Conservation (phyloP, 2,113 vertebrate species). For the Microtus pennsylvanicus region DNA sequence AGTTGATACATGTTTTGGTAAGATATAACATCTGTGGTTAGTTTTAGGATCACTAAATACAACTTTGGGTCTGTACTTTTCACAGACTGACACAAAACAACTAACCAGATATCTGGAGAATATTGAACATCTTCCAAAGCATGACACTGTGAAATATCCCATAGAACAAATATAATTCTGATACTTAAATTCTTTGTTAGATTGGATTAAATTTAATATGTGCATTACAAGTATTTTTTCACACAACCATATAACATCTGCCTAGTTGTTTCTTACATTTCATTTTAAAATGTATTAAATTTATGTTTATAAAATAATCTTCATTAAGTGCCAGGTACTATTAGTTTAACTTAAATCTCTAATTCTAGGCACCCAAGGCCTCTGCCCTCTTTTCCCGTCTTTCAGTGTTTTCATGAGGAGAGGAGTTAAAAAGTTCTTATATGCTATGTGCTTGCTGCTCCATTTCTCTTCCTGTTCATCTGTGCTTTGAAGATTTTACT, state of each 20-base stretch:
- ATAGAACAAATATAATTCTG: not conserved
- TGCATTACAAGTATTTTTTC: constrained; percentile 31
- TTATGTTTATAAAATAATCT: constrained; percentile 75
- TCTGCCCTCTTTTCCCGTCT: constrained; percentile 61
- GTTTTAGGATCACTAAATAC: not conserved
- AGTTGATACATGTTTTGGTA: not conserved
- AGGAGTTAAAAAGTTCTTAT: constrained; percentile 83
- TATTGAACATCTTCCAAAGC: constrained; percentile 7
- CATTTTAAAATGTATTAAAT: constrained; percentile 72
- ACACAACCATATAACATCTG: constrained; percentile 1
- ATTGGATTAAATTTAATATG: constrained; percentile 26
- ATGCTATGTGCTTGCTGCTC: constrained; percentile 40
- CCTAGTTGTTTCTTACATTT: not conserved
- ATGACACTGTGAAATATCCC: not conserved
- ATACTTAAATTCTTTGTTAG: not conserved
- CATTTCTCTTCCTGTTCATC: constrained; percentile 55
- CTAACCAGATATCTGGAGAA: not conserved
- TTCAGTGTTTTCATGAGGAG: constrained; percentile 80
- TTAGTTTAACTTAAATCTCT: constrained; percentile 78
- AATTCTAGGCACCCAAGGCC: constrained; percentile 65
- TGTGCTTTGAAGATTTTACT: constrained; percentile 71
- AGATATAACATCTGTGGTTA: not conserved
- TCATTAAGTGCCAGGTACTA: constrained; percentile 78
- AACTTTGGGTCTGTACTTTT: not conserved
- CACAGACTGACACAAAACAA: not conserved